Evolutionary conservation across 2,797 vertebrate species (phyloP), one percentile per base, ranked within the genome.

Genomic region (Anguilla pacifica): DNA sequence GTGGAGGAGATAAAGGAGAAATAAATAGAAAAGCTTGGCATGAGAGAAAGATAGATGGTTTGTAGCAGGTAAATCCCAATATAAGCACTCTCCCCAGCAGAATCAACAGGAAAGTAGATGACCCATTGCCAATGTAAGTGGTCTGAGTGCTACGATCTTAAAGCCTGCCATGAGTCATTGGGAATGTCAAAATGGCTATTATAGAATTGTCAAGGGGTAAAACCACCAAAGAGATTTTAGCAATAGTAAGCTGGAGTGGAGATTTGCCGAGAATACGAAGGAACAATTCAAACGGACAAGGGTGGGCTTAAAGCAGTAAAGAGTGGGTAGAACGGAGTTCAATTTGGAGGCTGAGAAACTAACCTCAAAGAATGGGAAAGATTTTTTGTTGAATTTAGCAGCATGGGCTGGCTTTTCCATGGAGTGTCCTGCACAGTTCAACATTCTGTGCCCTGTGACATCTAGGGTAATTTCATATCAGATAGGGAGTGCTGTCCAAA

Each of bases 11-110:
- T 17, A 39, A 15, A 17, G 74, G 39, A 43, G 35, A 79, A 88
- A 88, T 13, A 39, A 82, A 81, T 25, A 22, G 74, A 31, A 61
- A 57, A 74, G 77, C 28, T 15, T 28, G 28, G n/a, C 25, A 86
- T 88, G 87, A 85, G 55, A 35, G 19, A 55, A 85, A 88, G 35
- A 43, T 43, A 43, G 39, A 43, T 43, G 59, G 70, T 39, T 46
- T 61, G 79, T 39, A 90, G 83, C 86, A 86, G 87, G 90, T 90
- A 88, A 90, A 91, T 89, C 88, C 86, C 74, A 55, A 85, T 88
- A 89, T 89, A 89, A 28, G 46, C 85, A 67, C 70, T 64, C 84
- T 83, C 90, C 88, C 87, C 79, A 43, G 64, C 79, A 87, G 90
- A 90, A 88, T 89, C 88, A 86, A 89, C 89, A 46, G 59, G 25